phyloP scores from a whole-genome alignment of 2,113 vertebrate genomes.

The Castor canadensis region DNA sequence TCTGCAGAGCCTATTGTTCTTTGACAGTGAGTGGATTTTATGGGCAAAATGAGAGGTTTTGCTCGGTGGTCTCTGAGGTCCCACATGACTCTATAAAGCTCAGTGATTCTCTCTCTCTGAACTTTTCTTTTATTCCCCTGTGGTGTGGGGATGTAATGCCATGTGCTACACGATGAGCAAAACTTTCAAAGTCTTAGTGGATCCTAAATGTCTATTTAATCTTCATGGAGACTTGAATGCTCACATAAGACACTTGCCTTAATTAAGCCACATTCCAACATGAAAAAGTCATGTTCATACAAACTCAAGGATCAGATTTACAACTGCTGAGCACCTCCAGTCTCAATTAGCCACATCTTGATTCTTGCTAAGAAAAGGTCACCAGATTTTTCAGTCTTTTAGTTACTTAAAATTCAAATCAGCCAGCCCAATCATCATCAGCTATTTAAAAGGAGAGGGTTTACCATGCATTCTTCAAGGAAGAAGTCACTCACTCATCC shows the following conservation, averaged over 20 bases:
- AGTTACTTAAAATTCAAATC: conserved; percentile 65
- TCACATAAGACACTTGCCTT: conserved; percentile 83
- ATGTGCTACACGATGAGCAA: conserved; percentile 65
- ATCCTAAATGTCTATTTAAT: conserved; percentile 85
- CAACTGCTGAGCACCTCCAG: conserved; percentile 74
- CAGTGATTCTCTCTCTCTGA: background rate
- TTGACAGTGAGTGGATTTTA: conserved; percentile 3
- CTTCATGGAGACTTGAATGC: conserved; percentile 83
- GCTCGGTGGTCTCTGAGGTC: background rate
- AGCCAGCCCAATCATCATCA: background rate
- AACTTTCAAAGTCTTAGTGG: conserved; percentile 78
- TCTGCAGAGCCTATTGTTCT: background rate
- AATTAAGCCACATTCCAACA: conserved; percentile 87
- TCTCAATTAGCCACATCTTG: conserved; percentile 74
- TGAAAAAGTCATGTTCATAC: conserved; percentile 82
- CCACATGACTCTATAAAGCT: background rate
- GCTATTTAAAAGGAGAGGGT: background rate
- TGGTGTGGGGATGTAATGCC: conserved; percentile 14
- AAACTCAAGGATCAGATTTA: conserved; percentile 83
- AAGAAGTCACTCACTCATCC: background rate
- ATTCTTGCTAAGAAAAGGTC: conserved; percentile 73
- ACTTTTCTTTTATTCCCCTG: conserved; percentile 66
- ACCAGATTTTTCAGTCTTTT: conserved; percentile 49
- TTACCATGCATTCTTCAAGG: background rate
- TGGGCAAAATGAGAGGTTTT: background rate